Conservation (phyloP, 1,140 invertebrate species). For the Bradynema listronoti region DNA sequence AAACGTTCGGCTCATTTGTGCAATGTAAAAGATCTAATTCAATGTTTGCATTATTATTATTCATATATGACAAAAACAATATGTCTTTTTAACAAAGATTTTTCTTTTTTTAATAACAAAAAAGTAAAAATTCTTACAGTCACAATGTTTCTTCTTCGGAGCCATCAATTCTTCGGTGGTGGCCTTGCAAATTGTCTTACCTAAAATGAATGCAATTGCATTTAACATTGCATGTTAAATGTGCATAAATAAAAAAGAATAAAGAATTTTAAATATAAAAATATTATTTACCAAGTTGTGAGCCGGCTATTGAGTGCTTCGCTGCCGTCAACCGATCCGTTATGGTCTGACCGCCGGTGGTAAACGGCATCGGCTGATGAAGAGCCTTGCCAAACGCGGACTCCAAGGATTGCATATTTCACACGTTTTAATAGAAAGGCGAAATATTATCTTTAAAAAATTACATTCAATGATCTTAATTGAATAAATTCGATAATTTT, state of each 20-base stretch:
- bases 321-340: constrained; percentile 87
- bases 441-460: too few relatives aligned
- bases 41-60: background rate
- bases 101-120: background rate
- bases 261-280: too few relatives aligned
- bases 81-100: background rate
- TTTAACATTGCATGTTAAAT: too few relatives aligned
- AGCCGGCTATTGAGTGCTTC: constrained; percentile 92
- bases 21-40: constrained; percentile 87
- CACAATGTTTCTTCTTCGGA: constrained; percentile 99
- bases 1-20: constrained; percentile 98
- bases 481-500: too few relatives aligned
- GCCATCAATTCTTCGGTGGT: constrained; percentile 99
- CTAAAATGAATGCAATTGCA: too few relatives aligned
- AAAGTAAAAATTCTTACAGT: constrained; percentile 74
- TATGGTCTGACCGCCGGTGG: constrained; percentile 56
- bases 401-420: too few relatives aligned
- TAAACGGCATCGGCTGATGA: constrained; percentile 56
- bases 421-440: too few relatives aligned
- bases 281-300: constrained; percentile 92
- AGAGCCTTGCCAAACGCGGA: too few relatives aligned
- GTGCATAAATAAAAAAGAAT: too few relatives aligned
- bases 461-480: too few relatives aligned
- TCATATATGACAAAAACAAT: background rate
- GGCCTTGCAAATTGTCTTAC: constrained; percentile 96